These are phyloP conservation scores for Linnaemya tessellans DNA, from an alignment of 2,888 invertebrate genomes.

Conservation along the genomic window DNA sequence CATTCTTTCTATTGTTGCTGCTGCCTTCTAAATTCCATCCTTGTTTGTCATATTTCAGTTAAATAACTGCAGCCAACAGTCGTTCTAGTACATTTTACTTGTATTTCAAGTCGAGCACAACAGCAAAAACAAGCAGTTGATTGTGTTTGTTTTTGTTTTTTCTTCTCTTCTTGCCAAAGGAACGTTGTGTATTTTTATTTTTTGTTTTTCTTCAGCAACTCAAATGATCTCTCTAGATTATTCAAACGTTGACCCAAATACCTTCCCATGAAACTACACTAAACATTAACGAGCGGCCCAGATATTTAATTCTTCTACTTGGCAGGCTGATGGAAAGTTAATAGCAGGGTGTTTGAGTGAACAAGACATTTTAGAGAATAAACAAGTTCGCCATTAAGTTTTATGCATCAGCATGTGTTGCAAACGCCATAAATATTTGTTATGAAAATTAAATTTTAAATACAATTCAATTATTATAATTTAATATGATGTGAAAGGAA, in stretches of 20 bases:
- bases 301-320: slow-evolving; percentile 5
- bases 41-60: slow-evolving; percentile 52
- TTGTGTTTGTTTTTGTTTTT: background rate
- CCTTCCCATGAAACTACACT: slow-evolving; percentile 36
- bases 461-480: background rate
- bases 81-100: slow-evolving; percentile 7
- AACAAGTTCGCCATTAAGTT: background rate
- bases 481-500: background rate
- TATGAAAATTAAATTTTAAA: background rate
- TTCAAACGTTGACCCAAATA: slow-evolving; percentile 69
- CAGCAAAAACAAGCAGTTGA: slow-evolving; percentile 41
- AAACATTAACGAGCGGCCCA: slow-evolving; percentile 10
- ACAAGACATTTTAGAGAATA: background rate
- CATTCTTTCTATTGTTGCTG: background rate
- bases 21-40: slow-evolving; percentile 13
- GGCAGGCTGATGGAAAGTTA: background rate
- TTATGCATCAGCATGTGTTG: background rate
- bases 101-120: slow-evolving; percentile 23
- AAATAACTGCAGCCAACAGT: slow-evolving; percentile 6
- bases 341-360: slow-evolving; percentile 11
- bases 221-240: slow-evolving; percentile 53
- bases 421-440: background rate
- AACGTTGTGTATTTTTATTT: slow-evolving; percentile 25
- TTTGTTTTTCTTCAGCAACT: slow-evolving; percentile 34
- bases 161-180: slow-evolving; percentile 8